These are phyloP conservation scores for Acheta domesticus DNA, from an alignment of 2,888 invertebrate species.

Conservation along the genomic window DNA sequence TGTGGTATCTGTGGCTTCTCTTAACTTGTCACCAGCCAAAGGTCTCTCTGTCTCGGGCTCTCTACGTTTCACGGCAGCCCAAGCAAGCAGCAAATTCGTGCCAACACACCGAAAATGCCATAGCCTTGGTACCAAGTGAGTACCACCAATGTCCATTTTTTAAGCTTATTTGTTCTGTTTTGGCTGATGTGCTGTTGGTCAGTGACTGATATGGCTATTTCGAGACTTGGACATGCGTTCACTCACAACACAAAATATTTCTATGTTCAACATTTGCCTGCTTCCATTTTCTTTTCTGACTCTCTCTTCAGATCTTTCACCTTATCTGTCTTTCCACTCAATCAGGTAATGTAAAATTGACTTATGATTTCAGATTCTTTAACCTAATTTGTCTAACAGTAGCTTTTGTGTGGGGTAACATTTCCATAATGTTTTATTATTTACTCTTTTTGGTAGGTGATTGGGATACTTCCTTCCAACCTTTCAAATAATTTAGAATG, in stretches of 20 bases:
- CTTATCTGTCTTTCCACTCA: background rate
- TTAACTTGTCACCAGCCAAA: slow-evolving; percentile 72
- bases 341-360: background rate
- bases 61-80: slow-evolving; percentile 54
- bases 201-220: background rate
- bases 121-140: slow-evolving; percentile 87
- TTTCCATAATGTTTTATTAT: too few relatives aligned
- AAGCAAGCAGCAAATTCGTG: slow-evolving; percentile 59
- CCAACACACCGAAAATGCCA: slow-evolving; percentile 82
- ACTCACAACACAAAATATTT: background rate
- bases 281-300: background rate
- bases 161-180: slow-evolving; percentile 30
- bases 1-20: slow-evolving; percentile 52
- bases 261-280: too few relatives aligned
- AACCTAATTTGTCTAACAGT: too few relatives aligned
- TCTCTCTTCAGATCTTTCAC: background rate
- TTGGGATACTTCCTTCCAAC: too few relatives aligned
- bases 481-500: too few relatives aligned
- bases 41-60: slow-evolving; percentile 53
- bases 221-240: slow-evolving; percentile 18
- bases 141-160: slow-evolving; percentile 40
- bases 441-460: too few relatives aligned
- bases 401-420: too few relatives aligned
- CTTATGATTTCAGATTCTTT: too few relatives aligned
- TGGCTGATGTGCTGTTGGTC: slow-evolving; percentile 18